Evolutionary conservation across 37 sponge, comb jelly and placozoan genomes (phyloP), one percentile per base, ranked within the genome.

Genomic region (Beroe ovata): DNA sequence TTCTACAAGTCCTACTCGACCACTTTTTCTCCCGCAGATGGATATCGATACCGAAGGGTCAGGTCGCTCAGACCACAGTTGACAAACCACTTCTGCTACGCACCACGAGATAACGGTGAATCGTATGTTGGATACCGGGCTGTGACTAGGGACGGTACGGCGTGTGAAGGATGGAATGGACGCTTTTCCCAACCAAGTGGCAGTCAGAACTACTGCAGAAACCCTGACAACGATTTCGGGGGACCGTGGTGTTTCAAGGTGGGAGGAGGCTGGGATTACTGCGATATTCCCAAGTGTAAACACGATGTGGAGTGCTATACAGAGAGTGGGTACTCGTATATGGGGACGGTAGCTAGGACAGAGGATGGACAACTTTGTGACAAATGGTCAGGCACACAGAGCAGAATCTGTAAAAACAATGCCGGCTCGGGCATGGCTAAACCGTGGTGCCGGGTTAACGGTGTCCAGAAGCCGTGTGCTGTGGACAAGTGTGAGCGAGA

Each of bases 221-320:
- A 89, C 22, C 62, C 60, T 1, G 60, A 60, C 28, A 62, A 20
- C 19, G 39, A 25, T 18, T 18, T 62, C n/a, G 62, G 60, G 22
- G 89, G 89, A 16, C 89, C 89, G n/a, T 89, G 89, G 89, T 89
- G 89, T 23, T 89, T 60, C 62, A 62, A 60, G 21, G 23, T 22
- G 1, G 60, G n/a, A 20, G 29, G 58, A 6, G 21, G 62, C n/a
- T 60, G 62, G 62, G 89, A 35, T n/a, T 89, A 14, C 8, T 89
- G 89, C 62, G 89, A 89, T 26, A 25, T 89, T 23, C 89, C 89
- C 39, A 62, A 40, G 28, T 77, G 84, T 35, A 35, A 42, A 23
- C 41, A 77, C 8, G 84, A 77, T 40, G 84, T 77, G 26, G 84
- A 77, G 14, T 77, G 84, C 84, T 77, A 77, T 36, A 23, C 41